Evolutionary conservation across 1,140 invertebrate species (phyloP), one percentile per base, ranked within the genome.

Genomic region (Atta cephalotes): DNA sequence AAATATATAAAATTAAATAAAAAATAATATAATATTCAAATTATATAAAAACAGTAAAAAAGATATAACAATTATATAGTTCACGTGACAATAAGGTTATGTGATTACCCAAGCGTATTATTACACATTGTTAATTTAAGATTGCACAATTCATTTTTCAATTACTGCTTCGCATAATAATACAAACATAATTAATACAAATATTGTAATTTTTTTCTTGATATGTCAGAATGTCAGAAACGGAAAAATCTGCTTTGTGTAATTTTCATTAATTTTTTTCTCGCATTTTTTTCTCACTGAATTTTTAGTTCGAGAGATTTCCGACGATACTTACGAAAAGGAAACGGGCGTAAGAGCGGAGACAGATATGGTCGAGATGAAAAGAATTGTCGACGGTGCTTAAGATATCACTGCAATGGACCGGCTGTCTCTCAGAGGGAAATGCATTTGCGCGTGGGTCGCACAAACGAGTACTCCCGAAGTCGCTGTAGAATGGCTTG

Each of bases 381-480:
- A 74, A 74, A 45, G 68, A 31, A 84, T 74, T 49, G 80, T 62
- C 56, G 56, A 25, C 56, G 56, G n/a, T 84, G 39, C 70, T 84
- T 82, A 82, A 82, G 80, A 74, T 82, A 84, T 84, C 80, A 74
- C 56, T 49, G 25, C 70, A 35, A 60, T 16, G 39, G 49, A 74
- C 49, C 35, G 51, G 51, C 39, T 49, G 79, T 72, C 39, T 74
- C 56, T 62, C 28, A 28, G 60, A 82, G 39, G 39, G 39, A 14
- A 82, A 84, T 49, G 49, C 58, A 62, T 84, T 28, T 56, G 18
- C 56, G 39, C 35, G 56, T 7, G 21, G 9, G 39, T 28, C 39
- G 25, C 31, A 18, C 39, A 62, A 70, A 45, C 21, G 39, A 84
- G 49, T 74, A 74, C 16, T 12, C 56, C 14, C 56, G 14, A 45